Percentiles rank a stretch among this genome's conserved stretches.
Conservation (phyloP, 2,888 invertebrate genomes). For the Thereva unica region DNA sequence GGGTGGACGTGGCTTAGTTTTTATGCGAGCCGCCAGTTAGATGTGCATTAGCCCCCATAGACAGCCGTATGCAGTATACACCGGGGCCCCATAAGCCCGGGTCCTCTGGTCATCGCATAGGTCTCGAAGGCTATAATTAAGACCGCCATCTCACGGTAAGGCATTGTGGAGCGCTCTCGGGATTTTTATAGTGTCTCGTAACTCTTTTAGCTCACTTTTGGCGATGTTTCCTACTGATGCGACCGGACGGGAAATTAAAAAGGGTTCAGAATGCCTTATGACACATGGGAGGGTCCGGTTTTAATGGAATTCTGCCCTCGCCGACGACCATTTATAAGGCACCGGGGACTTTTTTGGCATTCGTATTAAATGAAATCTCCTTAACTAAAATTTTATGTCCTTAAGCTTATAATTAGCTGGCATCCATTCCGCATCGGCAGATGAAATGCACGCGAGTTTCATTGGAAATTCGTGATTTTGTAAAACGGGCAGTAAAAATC, state of each 20-base stretch:
- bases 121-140: slow-evolving; percentile 33
- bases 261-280: slow-evolving; percentile 42
- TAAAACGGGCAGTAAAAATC: no score
- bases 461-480: no score
- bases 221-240: slow-evolving; percentile 21
- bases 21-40: slow-evolving; percentile 25
- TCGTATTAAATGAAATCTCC: no score
- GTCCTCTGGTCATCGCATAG: slow-evolving; percentile 17
- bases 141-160: slow-evolving; percentile 32
- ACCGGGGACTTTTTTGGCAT: slow-evolving; percentile 5
- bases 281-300: slow-evolving; percentile 47
- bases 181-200: slow-evolving; percentile 35
- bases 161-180: slow-evolving; percentile 25
- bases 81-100: slow-evolving; percentile 9
- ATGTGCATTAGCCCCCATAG: slow-evolving; percentile 31
- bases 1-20: slow-evolving; percentile 36
- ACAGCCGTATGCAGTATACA: neutral
- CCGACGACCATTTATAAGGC: slow-evolving; percentile 19
- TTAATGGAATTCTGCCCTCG: slow-evolving; percentile 46
- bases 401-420: no score
- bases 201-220: slow-evolving; percentile 15
- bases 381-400: no score
- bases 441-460: no score
- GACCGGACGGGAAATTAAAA: slow-evolving; percentile 28
- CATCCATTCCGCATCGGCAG: no score